Percentiles rank a stretch among this genome's conserved stretches.
These are phyloP conservation scores for Pseudorhombus dupliciocellatus DNA, from an alignment of 2,113 vertebrate species.

Conservation along the genomic window DNA sequence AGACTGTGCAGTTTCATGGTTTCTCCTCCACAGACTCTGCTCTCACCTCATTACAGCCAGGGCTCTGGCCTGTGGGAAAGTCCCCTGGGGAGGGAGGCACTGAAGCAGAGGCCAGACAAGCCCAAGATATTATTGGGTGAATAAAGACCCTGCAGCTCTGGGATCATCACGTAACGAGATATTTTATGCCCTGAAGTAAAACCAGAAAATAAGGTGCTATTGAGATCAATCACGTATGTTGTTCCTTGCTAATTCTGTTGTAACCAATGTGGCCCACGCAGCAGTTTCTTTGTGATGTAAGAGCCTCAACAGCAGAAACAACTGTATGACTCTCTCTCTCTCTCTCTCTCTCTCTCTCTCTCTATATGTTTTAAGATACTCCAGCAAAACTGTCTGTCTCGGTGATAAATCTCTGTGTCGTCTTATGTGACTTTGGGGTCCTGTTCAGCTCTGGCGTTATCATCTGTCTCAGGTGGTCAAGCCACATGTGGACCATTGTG, in stretches of 20 bases:
- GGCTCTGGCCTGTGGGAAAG: slow-evolving; percentile 53
- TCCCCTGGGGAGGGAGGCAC: slow-evolving; percentile 47
- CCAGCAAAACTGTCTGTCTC: background rate
- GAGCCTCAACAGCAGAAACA: background rate
- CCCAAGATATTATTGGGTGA: slow-evolving; percentile 57
- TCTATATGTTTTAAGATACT: background rate
- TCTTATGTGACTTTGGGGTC: background rate
- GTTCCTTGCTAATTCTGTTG: slow-evolving; percentile 11
- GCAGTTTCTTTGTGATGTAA: background rate
- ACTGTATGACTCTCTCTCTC: background rate
- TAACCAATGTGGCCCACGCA: background rate
- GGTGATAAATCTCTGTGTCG: background rate
- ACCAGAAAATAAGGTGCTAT: slow-evolving; percentile 1
- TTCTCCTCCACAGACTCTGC: slow-evolving; percentile 49
- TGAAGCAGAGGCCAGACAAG: slow-evolving; percentile 51
- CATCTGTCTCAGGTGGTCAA: background rate
- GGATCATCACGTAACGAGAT: slow-evolving; percentile 52
- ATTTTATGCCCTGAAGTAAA: slow-evolving; percentile 45
- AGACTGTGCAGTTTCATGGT: slow-evolving; percentile 37
- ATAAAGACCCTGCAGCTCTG: slow-evolving; percentile 56
- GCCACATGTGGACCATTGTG: background rate
- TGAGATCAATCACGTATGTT: slow-evolving; percentile 19
- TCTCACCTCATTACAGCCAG: slow-evolving; percentile 64
- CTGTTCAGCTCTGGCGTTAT: background rate
- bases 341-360: background rate